A percentile compares a stretch with the other conserved stretches of the same genome.
These are phyloP conservation scores for Knipowitschia caucasica DNA, from an alignment of 2,797 vertebrate genomes.

Conservation along the genomic window DNA sequence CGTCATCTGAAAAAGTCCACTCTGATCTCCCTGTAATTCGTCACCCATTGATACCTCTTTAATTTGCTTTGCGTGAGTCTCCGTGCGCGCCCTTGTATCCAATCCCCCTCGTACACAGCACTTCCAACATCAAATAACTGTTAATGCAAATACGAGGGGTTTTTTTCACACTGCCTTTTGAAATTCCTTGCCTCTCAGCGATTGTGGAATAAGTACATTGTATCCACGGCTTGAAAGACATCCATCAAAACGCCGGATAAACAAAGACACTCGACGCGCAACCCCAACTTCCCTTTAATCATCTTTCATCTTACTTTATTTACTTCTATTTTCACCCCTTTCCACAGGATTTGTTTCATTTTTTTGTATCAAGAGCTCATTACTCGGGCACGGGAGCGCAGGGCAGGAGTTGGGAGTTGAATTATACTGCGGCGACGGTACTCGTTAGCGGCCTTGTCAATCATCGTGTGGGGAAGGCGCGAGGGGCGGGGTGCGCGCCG, in stretches of 20 bases:
- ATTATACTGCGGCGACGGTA: slow-evolving; percentile 71
- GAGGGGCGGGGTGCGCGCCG: slow-evolving; percentile 48
- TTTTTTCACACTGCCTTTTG: slow-evolving; percentile 42
- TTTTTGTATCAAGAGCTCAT: slow-evolving; percentile 58
- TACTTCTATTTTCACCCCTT: slow-evolving; percentile 64
- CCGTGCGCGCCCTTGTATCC: slow-evolving; percentile 7
- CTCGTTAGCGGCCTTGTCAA: slow-evolving; percentile 80
- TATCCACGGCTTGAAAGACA: slow-evolving; percentile 56
- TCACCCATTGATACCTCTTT: not conserved
- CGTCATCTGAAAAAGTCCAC: slow-evolving; percentile 1
- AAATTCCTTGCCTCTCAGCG: slow-evolving; percentile 42
- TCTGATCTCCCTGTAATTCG: slow-evolving; percentile 3
- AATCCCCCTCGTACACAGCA: slow-evolving; percentile 42
- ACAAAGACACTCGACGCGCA: slow-evolving; percentile 58
- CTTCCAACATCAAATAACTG: slow-evolving; percentile 57
- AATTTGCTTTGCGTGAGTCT: not conserved
- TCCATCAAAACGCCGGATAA: slow-evolving; percentile 63
- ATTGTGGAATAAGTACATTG: slow-evolving; percentile 36
- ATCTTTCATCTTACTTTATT: slow-evolving; percentile 68
- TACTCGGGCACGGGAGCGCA: slow-evolving; percentile 52
- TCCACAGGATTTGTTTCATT: slow-evolving; percentile 28
- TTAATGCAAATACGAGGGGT: slow-evolving; percentile 50
- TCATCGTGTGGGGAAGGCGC: slow-evolving; percentile 50
- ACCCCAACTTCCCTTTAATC: slow-evolving; percentile 67
- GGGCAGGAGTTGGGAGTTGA: slow-evolving; percentile 30